Percentiles rank a stretch among this genome's conserved stretches.
phyloP scores from a whole-genome alignment of 2,888 invertebrate species.

The Caenorhabditis panamensis region DNA sequence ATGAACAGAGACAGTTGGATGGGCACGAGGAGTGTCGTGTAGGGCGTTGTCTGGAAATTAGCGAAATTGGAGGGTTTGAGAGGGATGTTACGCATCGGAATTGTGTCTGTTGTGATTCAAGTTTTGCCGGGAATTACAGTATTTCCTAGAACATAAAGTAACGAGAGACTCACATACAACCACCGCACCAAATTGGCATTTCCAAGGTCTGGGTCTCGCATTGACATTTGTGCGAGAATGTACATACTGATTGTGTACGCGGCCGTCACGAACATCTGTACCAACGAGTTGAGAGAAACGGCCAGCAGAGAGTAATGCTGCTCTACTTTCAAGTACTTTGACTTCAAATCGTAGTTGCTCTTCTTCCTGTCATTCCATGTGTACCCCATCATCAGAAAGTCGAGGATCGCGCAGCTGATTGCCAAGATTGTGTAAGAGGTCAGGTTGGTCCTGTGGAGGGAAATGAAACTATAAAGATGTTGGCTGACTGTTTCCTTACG shows the following conservation, averaged over 20 bases:
- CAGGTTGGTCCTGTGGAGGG: conserved; percentile 34
- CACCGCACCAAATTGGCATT: conserved; percentile 50
- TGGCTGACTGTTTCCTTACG: conserved; percentile 22
- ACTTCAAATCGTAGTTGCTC: conserved; percentile 40
- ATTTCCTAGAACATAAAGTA: too few species aligned
- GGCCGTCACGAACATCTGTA: conserved; percentile 45
- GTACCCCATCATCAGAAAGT: conserved; percentile 48
- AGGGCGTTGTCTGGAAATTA: conserved; percentile 47
- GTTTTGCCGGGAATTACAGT: too few species aligned
- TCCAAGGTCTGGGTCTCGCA: conserved; percentile 12
- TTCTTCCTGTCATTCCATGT: conserved; percentile 44
- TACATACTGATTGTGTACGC: conserved; percentile 44
- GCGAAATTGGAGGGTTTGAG: neutral
- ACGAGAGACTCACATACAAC: conserved; percentile 60
- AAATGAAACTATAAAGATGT: neutral
- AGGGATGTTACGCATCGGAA: too few species aligned
- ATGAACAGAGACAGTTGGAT: conserved; percentile 34
- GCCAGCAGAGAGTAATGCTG: conserved; percentile 50
- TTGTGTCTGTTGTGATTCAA: too few species aligned
- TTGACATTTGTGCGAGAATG: conserved; percentile 20
- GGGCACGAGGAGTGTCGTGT: conserved; percentile 38
- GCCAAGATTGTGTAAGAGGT: conserved; percentile 41
- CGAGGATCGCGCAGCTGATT: conserved; percentile 24
- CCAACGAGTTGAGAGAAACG: conserved; percentile 44
- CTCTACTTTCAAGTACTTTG: conserved; percentile 41